These are phyloP conservation scores for Sitta europaea DNA, from an alignment of 2,113 vertebrate genomes.

Conservation along the genomic window DNA sequence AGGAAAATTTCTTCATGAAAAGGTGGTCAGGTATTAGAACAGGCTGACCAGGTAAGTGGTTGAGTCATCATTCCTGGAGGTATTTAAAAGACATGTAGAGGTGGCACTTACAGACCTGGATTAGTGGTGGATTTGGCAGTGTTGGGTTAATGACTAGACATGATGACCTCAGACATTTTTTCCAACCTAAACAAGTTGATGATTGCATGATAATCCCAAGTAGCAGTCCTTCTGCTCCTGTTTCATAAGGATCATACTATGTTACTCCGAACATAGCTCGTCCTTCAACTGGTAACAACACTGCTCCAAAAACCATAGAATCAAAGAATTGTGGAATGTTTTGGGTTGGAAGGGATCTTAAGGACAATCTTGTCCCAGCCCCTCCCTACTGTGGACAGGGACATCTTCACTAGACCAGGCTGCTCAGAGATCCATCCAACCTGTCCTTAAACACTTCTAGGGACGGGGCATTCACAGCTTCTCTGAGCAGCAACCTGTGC, in stretches of 20 bases:
- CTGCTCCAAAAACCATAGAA: neutral
- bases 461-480: neutral
- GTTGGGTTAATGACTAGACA: neutral
- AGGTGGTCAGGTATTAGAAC: neutral
- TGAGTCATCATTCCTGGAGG: neutral
- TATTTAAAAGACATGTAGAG: accelerated
- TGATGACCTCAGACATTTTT: neutral
- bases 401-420: neutral
- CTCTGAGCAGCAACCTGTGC: neutral
- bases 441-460: neutral
- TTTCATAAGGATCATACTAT: neutral
- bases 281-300: neutral
- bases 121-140: neutral
- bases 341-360: neutral
- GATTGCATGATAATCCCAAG: neutral
- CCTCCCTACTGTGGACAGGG: neutral
- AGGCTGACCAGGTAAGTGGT: neutral
- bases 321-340: neutral
- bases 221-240: neutral
- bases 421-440: neutral
- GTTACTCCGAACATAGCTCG: neutral
- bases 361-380: neutral
- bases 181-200: neutral
- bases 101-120: neutral
- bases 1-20: neutral